A percentile compares a stretch with the other conserved stretches of the same genome.
These are phyloP conservation scores for Rambutsinella grinnellia DNA, from an alignment of 2,888 invertebrate species.

Conservation along the genomic window DNA sequence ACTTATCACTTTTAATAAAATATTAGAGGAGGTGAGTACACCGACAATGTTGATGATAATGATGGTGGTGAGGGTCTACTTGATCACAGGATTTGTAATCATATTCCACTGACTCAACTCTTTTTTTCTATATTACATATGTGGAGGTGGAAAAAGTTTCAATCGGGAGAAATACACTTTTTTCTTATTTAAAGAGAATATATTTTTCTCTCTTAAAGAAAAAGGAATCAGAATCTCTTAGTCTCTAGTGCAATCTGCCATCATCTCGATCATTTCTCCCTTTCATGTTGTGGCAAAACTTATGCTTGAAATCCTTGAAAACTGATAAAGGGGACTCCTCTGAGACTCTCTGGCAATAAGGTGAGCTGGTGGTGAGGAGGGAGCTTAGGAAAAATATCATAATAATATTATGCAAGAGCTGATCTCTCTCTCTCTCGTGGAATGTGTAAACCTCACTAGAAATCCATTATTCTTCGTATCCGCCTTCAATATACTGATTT, in stretches of 20 bases:
- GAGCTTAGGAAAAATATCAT: no score
- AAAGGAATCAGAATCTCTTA: not conserved
- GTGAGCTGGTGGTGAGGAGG: no score
- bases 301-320: no score
- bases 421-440: conserved; percentile 8
- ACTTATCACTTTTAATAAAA: conserved; percentile 26
- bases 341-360: no score
- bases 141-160: conserved; percentile 30
- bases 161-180: not conserved
- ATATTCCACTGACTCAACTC: conserved; percentile 18
- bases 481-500: not conserved
- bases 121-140: not conserved
- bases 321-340: no score
- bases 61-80: conserved; percentile 30
- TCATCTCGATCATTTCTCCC: conserved; percentile 7
- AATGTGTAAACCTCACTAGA: conserved; percentile 42
- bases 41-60: no score
- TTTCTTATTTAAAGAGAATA: not conserved
- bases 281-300: conserved; percentile 12
- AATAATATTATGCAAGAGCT: not conserved
- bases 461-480: conserved; percentile 42
- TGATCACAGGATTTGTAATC: conserved; percentile 50
- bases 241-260: not conserved
- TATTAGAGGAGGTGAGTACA: not conserved
- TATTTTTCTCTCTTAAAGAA: conserved; percentile 7